phyloP scores from a whole-genome alignment of 1,140 invertebrate species.

The Lucilia cuprina region DNA sequence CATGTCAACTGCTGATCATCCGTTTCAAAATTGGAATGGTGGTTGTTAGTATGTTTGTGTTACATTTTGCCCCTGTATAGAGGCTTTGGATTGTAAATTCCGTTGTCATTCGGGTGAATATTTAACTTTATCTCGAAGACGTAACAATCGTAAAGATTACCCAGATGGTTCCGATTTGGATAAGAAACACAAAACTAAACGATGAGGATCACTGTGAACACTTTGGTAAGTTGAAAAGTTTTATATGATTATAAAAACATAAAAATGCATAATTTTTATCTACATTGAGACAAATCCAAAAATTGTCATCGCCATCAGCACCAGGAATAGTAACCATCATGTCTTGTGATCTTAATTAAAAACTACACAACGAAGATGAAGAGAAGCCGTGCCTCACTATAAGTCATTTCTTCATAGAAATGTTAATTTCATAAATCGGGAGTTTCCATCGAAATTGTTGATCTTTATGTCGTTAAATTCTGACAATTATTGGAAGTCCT shows the following conservation, averaged over 20 bases:
- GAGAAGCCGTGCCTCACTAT: too few species aligned
- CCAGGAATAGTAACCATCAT: too few species aligned
- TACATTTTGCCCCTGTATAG: constrained; percentile 64
- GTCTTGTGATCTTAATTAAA: too few species aligned
- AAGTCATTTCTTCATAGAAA: too few species aligned
- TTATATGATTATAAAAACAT: neutral
- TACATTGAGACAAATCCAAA: constrained; percentile 46
- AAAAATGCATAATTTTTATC: neutral
- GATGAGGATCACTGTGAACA: constrained; percentile 74
- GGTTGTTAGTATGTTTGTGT: constrained; percentile 79
- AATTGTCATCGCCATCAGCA: constrained; percentile 70
- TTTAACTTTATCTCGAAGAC: constrained; percentile 69
- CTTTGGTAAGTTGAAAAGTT: constrained; percentile 49
- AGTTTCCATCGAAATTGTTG: too few species aligned
- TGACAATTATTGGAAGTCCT: too few species aligned
- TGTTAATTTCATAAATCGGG: too few species aligned
- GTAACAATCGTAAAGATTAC: constrained; percentile 77
- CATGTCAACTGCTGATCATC: constrained; percentile 61
- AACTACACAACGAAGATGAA: too few species aligned
- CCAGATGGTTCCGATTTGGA: constrained; percentile 65
- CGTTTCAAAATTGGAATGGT: constrained; percentile 71
- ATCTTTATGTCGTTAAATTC: too few species aligned
- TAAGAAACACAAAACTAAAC: constrained; percentile 45
- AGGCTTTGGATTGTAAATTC: constrained; percentile 64
- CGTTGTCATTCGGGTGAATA: constrained; percentile 71